phyloP scores from a whole-genome alignment of 2,888 invertebrate genomes.

The Nymphalis c-album region DNA sequence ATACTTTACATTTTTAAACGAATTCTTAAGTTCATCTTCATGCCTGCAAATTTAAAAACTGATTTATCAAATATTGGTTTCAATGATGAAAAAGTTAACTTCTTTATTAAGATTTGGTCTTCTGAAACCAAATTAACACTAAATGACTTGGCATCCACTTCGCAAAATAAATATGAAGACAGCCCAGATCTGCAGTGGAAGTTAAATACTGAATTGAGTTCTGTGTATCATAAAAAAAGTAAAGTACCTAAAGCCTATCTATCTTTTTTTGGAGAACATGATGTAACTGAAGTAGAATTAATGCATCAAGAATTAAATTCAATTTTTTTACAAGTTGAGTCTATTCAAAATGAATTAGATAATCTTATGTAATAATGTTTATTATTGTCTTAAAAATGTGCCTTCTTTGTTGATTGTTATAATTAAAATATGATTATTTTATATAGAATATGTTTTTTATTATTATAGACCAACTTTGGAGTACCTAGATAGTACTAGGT shows the following conservation, averaged over 20 bases:
- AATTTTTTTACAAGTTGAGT: slow-evolving; percentile 70
- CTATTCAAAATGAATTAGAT: slow-evolving; percentile 73
- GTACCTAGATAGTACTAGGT: too few species aligned
- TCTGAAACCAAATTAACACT: slow-evolving; percentile 63
- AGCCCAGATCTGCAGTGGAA: slow-evolving; percentile 62
- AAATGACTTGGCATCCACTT: slow-evolving; percentile 55
- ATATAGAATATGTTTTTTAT: background rate
- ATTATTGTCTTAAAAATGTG: slow-evolving; percentile 26
- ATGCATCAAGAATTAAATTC: slow-evolving; percentile 70
- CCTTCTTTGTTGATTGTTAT: slow-evolving; percentile 30
- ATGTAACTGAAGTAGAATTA: slow-evolving; percentile 61
- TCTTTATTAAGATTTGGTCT: slow-evolving; percentile 70
- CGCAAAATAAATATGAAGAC: slow-evolving; percentile 48
- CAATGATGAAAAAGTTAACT: slow-evolving; percentile 60
- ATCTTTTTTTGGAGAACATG: slow-evolving; percentile 45
- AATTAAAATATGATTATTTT: slow-evolving; percentile 24
- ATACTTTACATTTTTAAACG: slow-evolving; percentile 65
- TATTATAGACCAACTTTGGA: background rate
- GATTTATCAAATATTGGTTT: slow-evolving; percentile 62
- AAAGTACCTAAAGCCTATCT: slow-evolving; percentile 71
- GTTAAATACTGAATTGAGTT: slow-evolving; percentile 72
- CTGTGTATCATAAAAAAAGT: slow-evolving; percentile 65
- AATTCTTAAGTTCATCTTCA: slow-evolving; percentile 68
- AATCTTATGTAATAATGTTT: slow-evolving; percentile 50
- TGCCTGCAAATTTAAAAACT: slow-evolving; percentile 66